Evolutionary conservation across 2,797 vertebrate species (phyloP), one percentile per base, ranked within the genome.

Genomic region (Miichthys miiuy): DNA sequence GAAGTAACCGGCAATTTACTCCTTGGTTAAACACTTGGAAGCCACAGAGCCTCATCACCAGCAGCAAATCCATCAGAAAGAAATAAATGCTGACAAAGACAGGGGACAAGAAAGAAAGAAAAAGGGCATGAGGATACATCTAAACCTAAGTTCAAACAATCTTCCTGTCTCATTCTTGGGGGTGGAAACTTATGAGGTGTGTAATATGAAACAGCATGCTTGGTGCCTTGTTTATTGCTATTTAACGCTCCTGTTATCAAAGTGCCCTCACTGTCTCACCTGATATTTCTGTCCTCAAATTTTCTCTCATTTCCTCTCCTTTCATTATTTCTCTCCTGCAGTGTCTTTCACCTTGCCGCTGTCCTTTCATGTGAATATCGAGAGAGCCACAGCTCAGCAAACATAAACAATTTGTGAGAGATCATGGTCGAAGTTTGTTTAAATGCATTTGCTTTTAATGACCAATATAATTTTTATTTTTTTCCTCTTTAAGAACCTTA

Each of bases 11-110:
- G 62, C 86, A 92, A 94, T 94, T 93, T 94, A 83, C 85, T 90
- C 87, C 89, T 87, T 91, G 88, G 90, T 92, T 93, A 91, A 92
- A 88, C 89, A 91, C 80, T 80, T 86, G 74, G 82, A 88, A 89
- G 85, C 81, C 88, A 85, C 67, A 60, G 79, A 84, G 87, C 62
- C 72, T 52, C 65, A 79, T 88, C 86, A 88, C 82, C 74, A 74
- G 86, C 68, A 83, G 85, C 87, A 88, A 89, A 88, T 87, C 83
- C 81, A 86, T 82, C 88, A 75, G 70, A 82, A 70, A 70, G 80
- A 80, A 90, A 87, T 80, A 90, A 91, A 81, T 7, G 75, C 87
- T 89, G 90, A 93, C 84, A 88, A 84, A 90, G 81, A 86, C 77
- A 66, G 61, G 70, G 68, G 83, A 87, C 86, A 75, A 64, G 71